These are phyloP conservation scores for Scolopax mira DNA, from an alignment of 2,113 vertebrate species.

Conservation along the genomic window DNA sequence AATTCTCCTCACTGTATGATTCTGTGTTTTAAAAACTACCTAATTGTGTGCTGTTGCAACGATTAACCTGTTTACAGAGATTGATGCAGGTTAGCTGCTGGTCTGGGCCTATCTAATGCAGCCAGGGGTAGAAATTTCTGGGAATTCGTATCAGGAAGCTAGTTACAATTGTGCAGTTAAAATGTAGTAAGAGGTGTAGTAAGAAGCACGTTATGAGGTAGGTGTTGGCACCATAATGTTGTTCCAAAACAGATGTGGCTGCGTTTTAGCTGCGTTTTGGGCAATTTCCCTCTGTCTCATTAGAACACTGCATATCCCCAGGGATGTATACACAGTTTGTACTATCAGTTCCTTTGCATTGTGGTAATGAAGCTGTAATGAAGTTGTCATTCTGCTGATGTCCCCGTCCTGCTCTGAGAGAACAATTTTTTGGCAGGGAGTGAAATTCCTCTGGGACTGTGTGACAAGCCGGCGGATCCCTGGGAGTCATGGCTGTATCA, in stretches of 20 bases:
- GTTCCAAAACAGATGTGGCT: neutral
- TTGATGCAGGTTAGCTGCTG: neutral
- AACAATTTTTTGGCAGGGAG: constrained; percentile 79
- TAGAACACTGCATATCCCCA: neutral
- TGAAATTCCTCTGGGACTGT: constrained; percentile 97
- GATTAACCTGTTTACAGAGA: neutral
- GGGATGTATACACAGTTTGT: neutral
- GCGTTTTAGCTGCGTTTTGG: neutral
- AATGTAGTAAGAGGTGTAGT: neutral
- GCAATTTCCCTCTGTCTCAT: neutral
- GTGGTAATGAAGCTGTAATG: neutral
- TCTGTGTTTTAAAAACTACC: neutral
- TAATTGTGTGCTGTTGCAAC: neutral
- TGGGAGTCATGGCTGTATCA: constrained; percentile 91
- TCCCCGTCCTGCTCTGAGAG: constrained; percentile 1
- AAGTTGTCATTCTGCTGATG: neutral
- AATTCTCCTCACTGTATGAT: neutral
- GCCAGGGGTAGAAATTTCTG: neutral
- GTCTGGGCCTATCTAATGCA: neutral
- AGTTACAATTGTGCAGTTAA: neutral
- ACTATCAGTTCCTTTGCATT: neutral
- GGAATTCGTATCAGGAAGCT: neutral
- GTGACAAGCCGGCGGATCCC: constrained; percentile 88
- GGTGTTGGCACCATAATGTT: neutral
- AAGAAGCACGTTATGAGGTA: neutral